A percentile compares a stretch with the other conserved stretches of the same genome.
phyloP scores from a whole-genome alignment of 2,888 invertebrate genomes.

The Stictocephala bisonia region DNA sequence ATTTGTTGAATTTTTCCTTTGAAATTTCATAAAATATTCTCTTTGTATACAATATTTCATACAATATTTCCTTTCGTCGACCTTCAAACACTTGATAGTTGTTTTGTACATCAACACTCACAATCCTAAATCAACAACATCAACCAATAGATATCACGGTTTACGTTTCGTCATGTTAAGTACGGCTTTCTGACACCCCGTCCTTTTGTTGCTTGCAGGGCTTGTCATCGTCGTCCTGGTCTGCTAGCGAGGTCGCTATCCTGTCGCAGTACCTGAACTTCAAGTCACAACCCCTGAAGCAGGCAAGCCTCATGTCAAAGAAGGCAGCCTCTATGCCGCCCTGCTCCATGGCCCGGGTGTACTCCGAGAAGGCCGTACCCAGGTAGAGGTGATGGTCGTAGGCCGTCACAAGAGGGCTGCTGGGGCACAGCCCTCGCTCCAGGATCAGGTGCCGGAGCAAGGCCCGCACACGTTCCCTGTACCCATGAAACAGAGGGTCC shows the following conservation, averaged over 20 bases:
- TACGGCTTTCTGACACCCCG: too few relatives aligned
- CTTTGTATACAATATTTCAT: too few relatives aligned
- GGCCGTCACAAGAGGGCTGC: slow-evolving; percentile 51
- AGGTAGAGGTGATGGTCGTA: slow-evolving; percentile 49
- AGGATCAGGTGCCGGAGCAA: slow-evolving; percentile 52
- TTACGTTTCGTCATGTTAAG: too few relatives aligned
- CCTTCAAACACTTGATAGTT: too few relatives aligned
- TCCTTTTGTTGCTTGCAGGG: too few relatives aligned
- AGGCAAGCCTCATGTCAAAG: not conserved
- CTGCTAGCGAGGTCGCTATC: not conserved
- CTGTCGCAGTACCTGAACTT: slow-evolving; percentile 3
- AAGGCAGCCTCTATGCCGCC: not conserved
- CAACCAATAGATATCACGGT: too few relatives aligned
- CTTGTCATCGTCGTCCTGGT: too few relatives aligned
- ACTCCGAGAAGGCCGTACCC: slow-evolving; percentile 46
- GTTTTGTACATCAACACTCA: too few relatives aligned
- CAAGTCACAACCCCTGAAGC: slow-evolving; percentile 16
- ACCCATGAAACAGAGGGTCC: slow-evolving; percentile 43
- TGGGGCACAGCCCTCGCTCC: slow-evolving; percentile 43
- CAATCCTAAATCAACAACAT: too few relatives aligned
- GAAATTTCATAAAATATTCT: too few relatives aligned
- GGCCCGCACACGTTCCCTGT: slow-evolving; percentile 47
- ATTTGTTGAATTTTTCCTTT: too few relatives aligned
- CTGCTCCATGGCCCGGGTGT: slow-evolving; percentile 7
- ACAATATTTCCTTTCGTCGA: too few relatives aligned